Conservation (phyloP, 1,140 invertebrate genomes). For the Temnothorax nylanderi region DNA sequence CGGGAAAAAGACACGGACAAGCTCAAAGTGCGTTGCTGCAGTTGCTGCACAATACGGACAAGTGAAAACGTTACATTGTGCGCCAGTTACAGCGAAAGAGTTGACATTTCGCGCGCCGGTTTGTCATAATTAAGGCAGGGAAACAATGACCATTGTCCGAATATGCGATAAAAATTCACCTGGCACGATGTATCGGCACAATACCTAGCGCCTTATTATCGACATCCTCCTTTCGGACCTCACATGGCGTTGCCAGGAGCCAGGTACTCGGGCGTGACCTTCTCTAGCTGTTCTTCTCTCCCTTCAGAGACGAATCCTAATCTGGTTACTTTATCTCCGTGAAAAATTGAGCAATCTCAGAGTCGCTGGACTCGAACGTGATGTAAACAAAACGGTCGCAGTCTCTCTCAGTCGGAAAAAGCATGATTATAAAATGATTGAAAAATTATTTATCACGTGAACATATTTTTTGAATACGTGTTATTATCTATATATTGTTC, state of each 20-base stretch:
- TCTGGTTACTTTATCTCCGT: background rate
- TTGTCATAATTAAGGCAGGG: constrained; percentile 63
- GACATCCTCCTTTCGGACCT: constrained; percentile 62
- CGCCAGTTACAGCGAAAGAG: constrained; percentile 40
- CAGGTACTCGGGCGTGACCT: constrained; percentile 29
- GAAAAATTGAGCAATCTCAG: constrained; percentile 29
- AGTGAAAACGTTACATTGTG: constrained; percentile 17
- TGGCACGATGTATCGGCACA: constrained; percentile 20
- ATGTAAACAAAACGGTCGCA: background rate
- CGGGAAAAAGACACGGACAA: background rate
- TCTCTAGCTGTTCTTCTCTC: background rate
- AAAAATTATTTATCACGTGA: background rate
- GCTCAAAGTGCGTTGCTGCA: background rate
- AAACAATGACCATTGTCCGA: constrained; percentile 73
- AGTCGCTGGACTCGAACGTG: background rate
- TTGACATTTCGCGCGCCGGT: constrained; percentile 38
- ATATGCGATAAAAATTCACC: constrained; percentile 66
- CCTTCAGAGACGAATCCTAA: background rate
- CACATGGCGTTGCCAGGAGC: constrained; percentile 59
- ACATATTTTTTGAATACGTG: background rate
- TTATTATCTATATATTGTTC: background rate
- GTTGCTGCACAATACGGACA: background rate
- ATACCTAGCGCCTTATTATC: constrained; percentile 65
- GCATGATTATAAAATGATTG: background rate
- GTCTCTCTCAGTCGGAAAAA: background rate